Evolutionary conservation across 2,888 invertebrate genomes (phyloP), one percentile per base, ranked within the genome.

Genomic region (Tiliacea citrago): DNA sequence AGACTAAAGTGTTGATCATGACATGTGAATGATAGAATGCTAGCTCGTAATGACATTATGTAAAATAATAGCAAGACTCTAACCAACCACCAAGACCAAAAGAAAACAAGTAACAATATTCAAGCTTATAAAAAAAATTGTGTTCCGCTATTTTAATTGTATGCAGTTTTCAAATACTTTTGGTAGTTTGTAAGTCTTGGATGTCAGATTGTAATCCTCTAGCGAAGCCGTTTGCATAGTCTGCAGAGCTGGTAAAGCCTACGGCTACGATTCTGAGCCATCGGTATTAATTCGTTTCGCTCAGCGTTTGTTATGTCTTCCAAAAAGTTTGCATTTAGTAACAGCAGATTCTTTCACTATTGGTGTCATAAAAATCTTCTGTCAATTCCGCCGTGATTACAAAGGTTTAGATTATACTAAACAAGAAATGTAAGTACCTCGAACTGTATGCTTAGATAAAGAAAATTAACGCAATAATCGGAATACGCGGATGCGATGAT

Each of bases 251-350:
- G 35, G 29, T 39, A 57, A 73, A 73, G 61, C 74, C 51, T 47
- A 67, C 39, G 39, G 51, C 13, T 49, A 55, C 10, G 29, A n/a
- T 18, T 35, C 18, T 73, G 45, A 51, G 61, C 55, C 35, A 51
- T 73, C 39, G 45, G 78, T 73, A 42, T 63, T 67, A 67, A 80
- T 62, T 67, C 74, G 24, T 39, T 45, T 9, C n/a, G 29, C 57
- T 55, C 12, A 10, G 12, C 2, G 13, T 61, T 66, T 66, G 24
- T 24, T 61, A 29, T 77, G 21, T 35, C 21, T 13, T 78, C 12
- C 6, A 45, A 7, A 29, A 39, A 57, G 24, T 58, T 58, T 58
- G 18, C 10, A 51, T 65, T 53, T 29, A 2, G 47, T 47, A 3
- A 9, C 39, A 18, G n/a, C n/a, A 10, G 10, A 35, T 45, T 42